Evolutionary conservation across 2,113 vertebrate genomes (phyloP), one percentile per base, ranked within the genome.

Genomic region (Atlantisia rogersi): DNA sequence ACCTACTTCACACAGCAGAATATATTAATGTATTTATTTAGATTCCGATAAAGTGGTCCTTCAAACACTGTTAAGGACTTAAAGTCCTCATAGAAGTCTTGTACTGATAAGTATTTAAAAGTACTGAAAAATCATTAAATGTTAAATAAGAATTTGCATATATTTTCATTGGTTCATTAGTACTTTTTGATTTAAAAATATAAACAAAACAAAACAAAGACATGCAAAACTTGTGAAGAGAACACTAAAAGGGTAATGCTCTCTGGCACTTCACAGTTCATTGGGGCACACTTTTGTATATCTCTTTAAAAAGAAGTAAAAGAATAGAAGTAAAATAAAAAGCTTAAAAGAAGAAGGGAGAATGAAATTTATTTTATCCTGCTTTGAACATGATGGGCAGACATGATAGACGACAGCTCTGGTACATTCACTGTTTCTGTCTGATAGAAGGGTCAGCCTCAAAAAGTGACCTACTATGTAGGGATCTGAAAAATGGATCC

Each of bases 21-120:
- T 83, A 74, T 96, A 97, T 98, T 98, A 97, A 97, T 97, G 75
- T 77, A 90, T 96, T 98, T 97, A 98, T 97, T 97, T 96, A 94
- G 82, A 93, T 97, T 94, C 79, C 76, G 55, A 65, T 97, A 96
- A 98, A 98, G 95, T 97, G 96, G 97, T 95, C 89, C 98, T 98
- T 96, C 96, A 96, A 86, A 88, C n/a, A 82, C 68, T 88, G 75
- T 96, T 97, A 96, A 98, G 96, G 94, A 97, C 74, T 97, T 98
- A 96, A 97, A 98, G 91, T 77, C 81, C 95, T 97, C 88, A 75
- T 70, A 80, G 89, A 96, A 97, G 90, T 93, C 91, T 96, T 95
- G 89, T 92, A 75, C 86, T 96, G 93, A 96, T 91, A 95, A 97
- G 90, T 84, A 96, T 97, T 96, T 97, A 22, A 92, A 97, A 97